A percentile compares a stretch with the other conserved stretches of the same genome.
phyloP scores from a whole-genome alignment of 1,140 invertebrate genomes.

The Euborellia annulipes region DNA sequence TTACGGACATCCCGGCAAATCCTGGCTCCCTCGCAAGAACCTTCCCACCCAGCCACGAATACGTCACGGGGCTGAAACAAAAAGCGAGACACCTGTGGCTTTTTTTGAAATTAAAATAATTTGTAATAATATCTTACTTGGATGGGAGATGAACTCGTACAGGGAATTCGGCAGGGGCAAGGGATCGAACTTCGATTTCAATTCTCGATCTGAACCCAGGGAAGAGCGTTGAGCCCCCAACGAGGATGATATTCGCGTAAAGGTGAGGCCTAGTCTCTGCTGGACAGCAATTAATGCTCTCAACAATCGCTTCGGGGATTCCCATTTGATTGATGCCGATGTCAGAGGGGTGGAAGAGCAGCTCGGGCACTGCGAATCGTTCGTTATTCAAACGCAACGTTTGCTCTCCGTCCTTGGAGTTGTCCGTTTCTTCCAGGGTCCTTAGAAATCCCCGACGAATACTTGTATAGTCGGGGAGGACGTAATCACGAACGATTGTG shows the following conservation, averaged over 20 bases:
- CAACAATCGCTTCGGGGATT: constrained; percentile 74
- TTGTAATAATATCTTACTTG: constrained; percentile 30
- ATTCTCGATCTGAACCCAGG: constrained; percentile 72
- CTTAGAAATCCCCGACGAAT: constrained; percentile 65
- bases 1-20: constrained; percentile 55
- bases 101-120: too few relatives aligned
- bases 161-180: constrained; percentile 58
- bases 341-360: constrained; percentile 89
- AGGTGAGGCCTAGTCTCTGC: constrained; percentile 67
- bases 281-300: constrained; percentile 54
- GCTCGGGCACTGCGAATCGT: constrained; percentile 82
- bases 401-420: constrained; percentile 49
- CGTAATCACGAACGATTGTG: constrained; percentile 72
- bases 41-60: constrained; percentile 78
- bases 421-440: constrained; percentile 35
- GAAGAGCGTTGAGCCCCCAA: constrained; percentile 76
- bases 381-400: constrained; percentile 80
- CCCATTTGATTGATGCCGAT: constrained; percentile 91
- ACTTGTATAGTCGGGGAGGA: constrained; percentile 87
- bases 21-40: constrained; percentile 53
- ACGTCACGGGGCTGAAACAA: constrained; percentile 51
- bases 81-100: too few relatives aligned
- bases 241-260: constrained; percentile 76
- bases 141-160: constrained; percentile 55
- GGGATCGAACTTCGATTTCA: constrained; percentile 58